Base-by-base conservation (phyloP, 1,140 invertebrate genomes). In the Pseudomyrmex flavicornis region DNA sequence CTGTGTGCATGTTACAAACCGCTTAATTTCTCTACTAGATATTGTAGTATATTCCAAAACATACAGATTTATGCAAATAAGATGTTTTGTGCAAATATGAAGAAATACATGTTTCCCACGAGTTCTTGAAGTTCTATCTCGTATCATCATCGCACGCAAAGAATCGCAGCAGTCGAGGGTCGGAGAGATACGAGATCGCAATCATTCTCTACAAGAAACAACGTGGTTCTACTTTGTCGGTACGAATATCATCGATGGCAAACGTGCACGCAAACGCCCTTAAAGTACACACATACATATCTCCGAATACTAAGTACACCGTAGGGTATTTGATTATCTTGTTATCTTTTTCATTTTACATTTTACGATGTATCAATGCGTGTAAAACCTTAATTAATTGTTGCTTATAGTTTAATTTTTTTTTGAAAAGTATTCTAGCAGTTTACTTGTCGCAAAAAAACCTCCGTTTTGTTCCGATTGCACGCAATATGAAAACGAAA, bases 231-330 rank as follows among this genome's bases (percentile, higher is more conserved):
- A 65, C 46, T 58, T 50, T 17, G 52, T 61, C 46, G 13, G 48
- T 54, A 75, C 48, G 59, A 82, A 83, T 80, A 70, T 70, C 54
- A 3, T 26, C 61, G 22, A 35, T 8, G 35, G 72, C 56, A 13
- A n/a, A 13, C 46, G 10, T n/a, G 50, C 48, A 68, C 48, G 61
- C n/a, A 15, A 26, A 66, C 70, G 61, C 76, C 20, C 76, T 26
- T 48, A 35, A 35, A 35, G 5, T 7, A 35, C 35, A 35, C 35
- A 35, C 35, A 35, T 35, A 35, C 35, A 35, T 35, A 35, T 5
- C 5, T 35, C 35, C 35, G 7, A 35, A 7, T 35, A 35, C 35
- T 35, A 35, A 35, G 35, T 35, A 35, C 5, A 35, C 5, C 35
- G 35, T 35, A 35, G 5, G 0, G 4, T 35, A 35, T 35, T 35